phyloP scores from a whole-genome alignment of 2,888 invertebrate species.

The Aradus depressus region DNA sequence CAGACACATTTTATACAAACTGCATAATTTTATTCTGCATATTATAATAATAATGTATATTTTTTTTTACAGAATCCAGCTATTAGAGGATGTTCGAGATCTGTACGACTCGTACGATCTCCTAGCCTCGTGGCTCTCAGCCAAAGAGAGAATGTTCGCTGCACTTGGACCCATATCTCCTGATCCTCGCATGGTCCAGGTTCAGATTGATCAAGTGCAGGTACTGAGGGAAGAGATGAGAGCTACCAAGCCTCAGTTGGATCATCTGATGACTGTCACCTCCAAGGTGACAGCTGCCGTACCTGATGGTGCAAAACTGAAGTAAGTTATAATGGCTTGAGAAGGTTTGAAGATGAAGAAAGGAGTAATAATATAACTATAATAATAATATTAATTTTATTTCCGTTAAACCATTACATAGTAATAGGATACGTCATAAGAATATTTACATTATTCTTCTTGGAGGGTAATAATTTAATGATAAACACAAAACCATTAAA shows the following conservation, averaged over 20 bases:
- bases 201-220: slow-evolving; percentile 42
- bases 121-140: slow-evolving; percentile 73
- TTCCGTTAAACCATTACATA: background rate
- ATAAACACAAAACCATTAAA: too few relatives aligned
- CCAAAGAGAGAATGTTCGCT: slow-evolving; percentile 91
- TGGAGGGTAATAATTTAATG: too few relatives aligned
- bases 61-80: slow-evolving; percentile 45
- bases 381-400: background rate
- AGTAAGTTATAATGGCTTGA: background rate
- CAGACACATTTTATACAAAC: too few relatives aligned
- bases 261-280: slow-evolving; percentile 67
- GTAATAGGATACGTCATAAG: background rate
- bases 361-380: background rate
- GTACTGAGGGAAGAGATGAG: slow-evolving; percentile 91
- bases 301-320: slow-evolving; percentile 53
- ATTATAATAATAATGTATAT: slow-evolving; percentile 4
- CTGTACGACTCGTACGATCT: slow-evolving; percentile 83
- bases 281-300: slow-evolving; percentile 42
- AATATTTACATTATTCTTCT: too few relatives aligned
- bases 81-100: slow-evolving; percentile 78
- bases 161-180: slow-evolving; percentile 93
- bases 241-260: slow-evolving; percentile 79
- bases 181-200: slow-evolving; percentile 85
- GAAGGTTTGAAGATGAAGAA: background rate
- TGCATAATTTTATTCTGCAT: background rate